A percentile compares a stretch with the other conserved stretches of the same genome.
Evolutionary conservation across 2,113 vertebrate species (phyloP).

Genomic region (Heterotilapia buettikoferi): DNA sequence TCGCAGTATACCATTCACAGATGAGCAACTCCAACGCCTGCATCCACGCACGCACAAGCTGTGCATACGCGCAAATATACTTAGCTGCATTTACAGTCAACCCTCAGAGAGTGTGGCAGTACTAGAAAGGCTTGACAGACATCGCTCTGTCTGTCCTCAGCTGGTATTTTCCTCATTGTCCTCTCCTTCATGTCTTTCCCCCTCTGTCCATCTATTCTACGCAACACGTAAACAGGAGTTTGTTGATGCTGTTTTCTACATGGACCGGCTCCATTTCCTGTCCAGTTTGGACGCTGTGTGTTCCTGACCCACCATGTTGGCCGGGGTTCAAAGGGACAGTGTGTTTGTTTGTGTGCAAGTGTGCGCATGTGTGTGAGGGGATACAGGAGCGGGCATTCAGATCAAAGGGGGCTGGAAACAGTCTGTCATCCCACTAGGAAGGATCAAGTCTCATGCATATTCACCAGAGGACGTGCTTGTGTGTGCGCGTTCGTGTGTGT

Average conservation of each 20-base stretch:
- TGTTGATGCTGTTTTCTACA: not conserved
- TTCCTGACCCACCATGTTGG: conserved; percentile 35
- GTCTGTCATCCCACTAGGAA: conserved; percentile 44
- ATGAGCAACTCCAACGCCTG: not conserved
- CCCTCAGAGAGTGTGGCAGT: not conserved
- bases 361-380: not conserved
- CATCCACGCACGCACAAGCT: not conserved
- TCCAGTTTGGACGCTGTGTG: conserved; percentile 3
- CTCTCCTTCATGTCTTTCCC: not conserved
- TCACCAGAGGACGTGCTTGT: conserved; percentile 5
- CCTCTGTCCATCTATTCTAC: not conserved
- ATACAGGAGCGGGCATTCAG: conserved; percentile 8
- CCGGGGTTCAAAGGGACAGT: conserved; percentile 49
- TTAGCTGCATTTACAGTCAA: conserved; percentile 36
- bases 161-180: not conserved
- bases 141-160: conserved; percentile 1
- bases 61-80: conserved; percentile 2
- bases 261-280: conserved; percentile 19
- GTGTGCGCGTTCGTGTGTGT: not conserved
- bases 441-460: conserved; percentile 46
- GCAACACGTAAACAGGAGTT: not conserved
- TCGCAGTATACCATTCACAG: not conserved
- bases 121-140: conserved; percentile 6
- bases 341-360: conserved; percentile 11
- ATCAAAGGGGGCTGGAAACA: conserved; percentile 54